Conservation (phyloP, 2,797 vertebrate genomes). For the Neostethus bicornis region DNA sequence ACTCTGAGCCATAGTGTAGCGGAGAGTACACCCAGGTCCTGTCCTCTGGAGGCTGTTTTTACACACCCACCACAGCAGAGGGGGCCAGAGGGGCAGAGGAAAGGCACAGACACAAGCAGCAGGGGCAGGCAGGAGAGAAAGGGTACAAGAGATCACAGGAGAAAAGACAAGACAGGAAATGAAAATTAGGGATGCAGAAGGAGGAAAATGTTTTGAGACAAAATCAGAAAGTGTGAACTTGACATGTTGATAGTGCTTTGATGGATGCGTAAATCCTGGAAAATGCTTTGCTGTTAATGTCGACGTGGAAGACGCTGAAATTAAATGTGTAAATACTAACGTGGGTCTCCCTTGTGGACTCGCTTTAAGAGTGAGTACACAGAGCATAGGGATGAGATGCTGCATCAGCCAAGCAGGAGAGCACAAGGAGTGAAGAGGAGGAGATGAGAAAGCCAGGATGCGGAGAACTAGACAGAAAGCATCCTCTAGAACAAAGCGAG, state of each 20-base stretch:
- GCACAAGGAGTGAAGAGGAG: slow-evolving; percentile 39
- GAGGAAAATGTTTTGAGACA: slow-evolving; percentile 75
- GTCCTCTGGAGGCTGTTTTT: slow-evolving; percentile 93
- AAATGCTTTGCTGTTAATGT: slow-evolving; percentile 35
- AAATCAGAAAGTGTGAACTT: slow-evolving; percentile 65
- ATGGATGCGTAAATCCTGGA: slow-evolving; percentile 50
- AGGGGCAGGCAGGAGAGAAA: slow-evolving; percentile 75
- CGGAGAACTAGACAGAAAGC: slow-evolving; percentile 53
- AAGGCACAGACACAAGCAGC: slow-evolving; percentile 78
- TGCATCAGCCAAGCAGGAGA: slow-evolving; percentile 52
- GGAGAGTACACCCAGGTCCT: slow-evolving; percentile 99
- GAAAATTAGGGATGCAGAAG: slow-evolving; percentile 83
- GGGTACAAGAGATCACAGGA: slow-evolving; percentile 69
- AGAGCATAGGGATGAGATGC: slow-evolving; percentile 51
- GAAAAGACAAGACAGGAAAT: slow-evolving; percentile 82
- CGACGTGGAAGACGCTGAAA: slow-evolving; percentile 32
- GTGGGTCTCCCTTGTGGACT: slow-evolving; percentile 26
- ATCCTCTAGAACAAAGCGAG: slow-evolving; percentile 58
- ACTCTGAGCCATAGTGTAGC: slow-evolving; percentile 94
- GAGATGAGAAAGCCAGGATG: slow-evolving; percentile 63
- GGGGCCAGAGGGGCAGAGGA: slow-evolving; percentile 81
- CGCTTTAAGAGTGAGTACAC: slow-evolving; percentile 23
- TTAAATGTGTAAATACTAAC: slow-evolving; percentile 9
- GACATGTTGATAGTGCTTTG: slow-evolving; percentile 46
- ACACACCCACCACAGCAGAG: slow-evolving; percentile 81